phyloP scores from a whole-genome alignment of 1,140 invertebrate genomes.

The Lepidurus couesii region DNA sequence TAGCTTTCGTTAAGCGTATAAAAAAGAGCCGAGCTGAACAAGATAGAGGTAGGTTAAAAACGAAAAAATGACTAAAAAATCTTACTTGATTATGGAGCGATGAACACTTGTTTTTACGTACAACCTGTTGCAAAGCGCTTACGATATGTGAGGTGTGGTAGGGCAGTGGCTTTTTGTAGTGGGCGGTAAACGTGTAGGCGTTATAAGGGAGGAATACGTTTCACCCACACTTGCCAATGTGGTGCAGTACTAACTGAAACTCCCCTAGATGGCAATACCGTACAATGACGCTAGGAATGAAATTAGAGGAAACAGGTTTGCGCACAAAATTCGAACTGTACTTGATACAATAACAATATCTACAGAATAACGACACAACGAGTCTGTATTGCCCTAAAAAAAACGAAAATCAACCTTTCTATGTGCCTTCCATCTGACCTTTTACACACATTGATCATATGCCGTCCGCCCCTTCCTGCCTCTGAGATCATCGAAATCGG shows the following conservation, averaged over 20 bases:
- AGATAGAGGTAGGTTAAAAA: background rate
- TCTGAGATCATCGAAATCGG: constrained; percentile 6
- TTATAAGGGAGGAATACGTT: background rate
- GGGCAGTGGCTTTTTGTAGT: constrained; percentile 14
- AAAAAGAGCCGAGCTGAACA: background rate
- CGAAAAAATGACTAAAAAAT: background rate
- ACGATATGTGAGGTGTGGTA: constrained; percentile 3
- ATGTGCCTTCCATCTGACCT: background rate
- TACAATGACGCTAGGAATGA: background rate
- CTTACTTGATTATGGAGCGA: background rate
- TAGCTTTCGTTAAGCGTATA: background rate
- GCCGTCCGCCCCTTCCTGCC: background rate
- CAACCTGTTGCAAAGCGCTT: background rate
- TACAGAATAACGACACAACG: background rate
- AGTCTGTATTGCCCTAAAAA: constrained; percentile 7
- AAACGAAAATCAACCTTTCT: background rate
- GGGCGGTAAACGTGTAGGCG: background rate
- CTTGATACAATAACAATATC: background rate
- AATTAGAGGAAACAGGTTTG: background rate
- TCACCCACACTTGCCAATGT: background rate
- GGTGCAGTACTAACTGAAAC: background rate
- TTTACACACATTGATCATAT: background rate
- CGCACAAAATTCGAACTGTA: background rate
- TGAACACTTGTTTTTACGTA: background rate
- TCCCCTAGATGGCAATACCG: background rate